Evolutionary conservation across 1,140 invertebrate genomes (phyloP).

Genomic region (Philotrypesis tridentata): DNA sequence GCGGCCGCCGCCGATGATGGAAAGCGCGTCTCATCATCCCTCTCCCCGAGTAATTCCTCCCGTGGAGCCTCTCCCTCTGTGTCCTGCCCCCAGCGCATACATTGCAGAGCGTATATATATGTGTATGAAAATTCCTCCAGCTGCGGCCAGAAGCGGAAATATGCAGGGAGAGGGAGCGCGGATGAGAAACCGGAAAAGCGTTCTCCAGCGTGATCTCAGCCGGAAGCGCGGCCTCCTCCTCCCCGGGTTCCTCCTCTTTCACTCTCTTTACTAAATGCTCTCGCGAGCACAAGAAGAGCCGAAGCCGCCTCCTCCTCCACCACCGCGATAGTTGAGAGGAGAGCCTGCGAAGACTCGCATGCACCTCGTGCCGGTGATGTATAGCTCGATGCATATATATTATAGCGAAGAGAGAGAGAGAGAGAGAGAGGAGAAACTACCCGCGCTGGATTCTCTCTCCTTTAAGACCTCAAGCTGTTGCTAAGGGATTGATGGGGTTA

Average conservation of each 20-base stretch:
- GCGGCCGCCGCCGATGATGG: neutral
- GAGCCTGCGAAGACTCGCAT: neutral
- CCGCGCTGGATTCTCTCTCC: slow-evolving; percentile 65
- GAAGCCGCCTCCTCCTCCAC: neutral
- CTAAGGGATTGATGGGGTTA: slow-evolving; percentile 74
- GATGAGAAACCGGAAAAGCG: slow-evolving; percentile 37
- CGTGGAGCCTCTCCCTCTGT: neutral
- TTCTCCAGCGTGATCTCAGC: slow-evolving; percentile 46
- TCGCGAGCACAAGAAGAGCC: neutral
- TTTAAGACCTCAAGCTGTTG: slow-evolving; percentile 75
- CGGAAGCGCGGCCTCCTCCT: slow-evolving; percentile 48
- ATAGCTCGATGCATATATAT: neutral
- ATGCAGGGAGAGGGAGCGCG: slow-evolving; percentile 11
- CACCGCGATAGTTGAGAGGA: too few relatives aligned
- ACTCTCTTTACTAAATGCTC: neutral
- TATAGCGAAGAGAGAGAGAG: neutral
- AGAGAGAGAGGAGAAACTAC: too few relatives aligned
- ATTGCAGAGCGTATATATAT: too few relatives aligned
- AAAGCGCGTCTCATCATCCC: slow-evolving; percentile 12
- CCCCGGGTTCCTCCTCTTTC: slow-evolving; percentile 53
- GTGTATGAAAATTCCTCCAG: too few relatives aligned
- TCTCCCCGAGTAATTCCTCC: neutral
- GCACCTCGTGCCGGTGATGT: slow-evolving; percentile 47
- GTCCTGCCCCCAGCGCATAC: neutral
- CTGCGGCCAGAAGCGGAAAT: slow-evolving; percentile 1